Base-by-base conservation (phyloP, 2,797 vertebrate species). In the Platyrinchus mystaceus region DNA sequence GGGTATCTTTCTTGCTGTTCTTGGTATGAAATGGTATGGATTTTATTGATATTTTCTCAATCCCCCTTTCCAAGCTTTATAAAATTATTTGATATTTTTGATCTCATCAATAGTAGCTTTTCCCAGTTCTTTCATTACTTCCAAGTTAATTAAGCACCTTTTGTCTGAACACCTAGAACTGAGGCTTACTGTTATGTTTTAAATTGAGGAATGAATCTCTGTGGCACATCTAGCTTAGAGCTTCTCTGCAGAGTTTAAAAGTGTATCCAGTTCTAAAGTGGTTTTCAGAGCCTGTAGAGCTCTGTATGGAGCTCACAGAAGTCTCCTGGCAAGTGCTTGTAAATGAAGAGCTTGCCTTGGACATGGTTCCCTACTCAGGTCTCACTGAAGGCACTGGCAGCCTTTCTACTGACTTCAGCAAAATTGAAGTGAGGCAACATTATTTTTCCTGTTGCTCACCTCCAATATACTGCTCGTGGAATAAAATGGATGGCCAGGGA, bases 381-480 rank as follows among this genome's bases (percentile, higher is more conserved):
- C 69, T 83, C 8, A 0, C 17, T 70, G 46, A 47, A 58, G 62
- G 27, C 39, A 27, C 7, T 68, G 62, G 13, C 26, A 58, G 4
- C 23, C 12, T 73, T 64, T 50, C 37, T 47, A 32, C 41, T 36
- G 49, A 27, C 9, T 88, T 70, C 44, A 59, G 49, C 20, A 55
- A 55, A 58, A 39, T 0, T 19, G 43, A 64, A 71, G 26, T n/a
- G 34, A 71, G 50, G 36, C n/a, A 56, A 55, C 3, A 1, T 68
- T 78, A 14, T 73, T 78, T 71, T 84, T n/a, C 22, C 47, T 71
- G 30, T 53, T 74, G 30, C 24, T 91, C 30, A 58, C 18, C 59
- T 89, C 27, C 2, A 3, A 55, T 77, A 34, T 5, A 8, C 12
- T n/a, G 15, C n/a, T 66, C 0, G 0, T 58, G 50, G 36, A 81